Percentiles rank a stretch among this genome's conserved stretches.
phyloP scores from a whole-genome alignment of 2,888 invertebrate genomes.

The Brachypalpus laphriformis region DNA sequence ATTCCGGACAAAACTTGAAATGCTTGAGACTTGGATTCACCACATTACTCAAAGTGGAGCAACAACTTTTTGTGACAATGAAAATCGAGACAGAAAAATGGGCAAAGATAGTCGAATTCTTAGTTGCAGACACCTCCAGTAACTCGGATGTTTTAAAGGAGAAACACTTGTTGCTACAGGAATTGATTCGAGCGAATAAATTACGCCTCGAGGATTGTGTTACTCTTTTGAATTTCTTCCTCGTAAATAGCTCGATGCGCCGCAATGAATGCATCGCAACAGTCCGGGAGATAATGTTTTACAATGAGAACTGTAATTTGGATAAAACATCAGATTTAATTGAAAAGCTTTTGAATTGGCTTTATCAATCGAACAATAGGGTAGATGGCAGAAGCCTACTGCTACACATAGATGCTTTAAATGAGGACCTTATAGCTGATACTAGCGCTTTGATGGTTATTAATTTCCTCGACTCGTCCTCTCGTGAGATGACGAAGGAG shows the following conservation, averaged over 20 bases:
- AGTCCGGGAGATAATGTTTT: constrained; percentile 77
- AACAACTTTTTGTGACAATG: constrained; percentile 45
- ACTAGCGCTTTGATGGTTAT: constrained; percentile 79
- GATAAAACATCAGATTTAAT: constrained; percentile 78
- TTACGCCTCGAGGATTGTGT: constrained; percentile 74
- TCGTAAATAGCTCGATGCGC: constrained; percentile 76
- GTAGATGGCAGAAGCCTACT: constrained; percentile 77
- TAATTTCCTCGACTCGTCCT: constrained; percentile 78
- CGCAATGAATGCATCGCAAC: constrained; percentile 80
- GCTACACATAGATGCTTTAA: constrained; percentile 78
- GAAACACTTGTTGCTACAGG: constrained; percentile 78
- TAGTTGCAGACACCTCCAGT: constrained; percentile 77
- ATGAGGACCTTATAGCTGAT: constrained; percentile 77
- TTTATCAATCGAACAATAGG: constrained; percentile 76
- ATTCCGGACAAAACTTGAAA: constrained; percentile 76
- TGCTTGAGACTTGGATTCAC: constrained; percentile 76
- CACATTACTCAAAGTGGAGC: constrained; percentile 76
- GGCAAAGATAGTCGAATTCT: constrained; percentile 76
- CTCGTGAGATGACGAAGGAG: constrained; percentile 3
- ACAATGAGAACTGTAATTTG: constrained; percentile 76
- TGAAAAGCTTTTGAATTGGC: constrained; percentile 77
- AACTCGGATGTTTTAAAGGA: constrained; percentile 77
- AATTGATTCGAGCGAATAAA: constrained; percentile 77
- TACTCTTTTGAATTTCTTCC: constrained; percentile 77
- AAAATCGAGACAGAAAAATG: constrained; percentile 71